Evolutionary conservation across 2,113 vertebrate species (phyloP), one percentile per base, ranked within the genome.

Genomic region (Colinus virginianus): DNA sequence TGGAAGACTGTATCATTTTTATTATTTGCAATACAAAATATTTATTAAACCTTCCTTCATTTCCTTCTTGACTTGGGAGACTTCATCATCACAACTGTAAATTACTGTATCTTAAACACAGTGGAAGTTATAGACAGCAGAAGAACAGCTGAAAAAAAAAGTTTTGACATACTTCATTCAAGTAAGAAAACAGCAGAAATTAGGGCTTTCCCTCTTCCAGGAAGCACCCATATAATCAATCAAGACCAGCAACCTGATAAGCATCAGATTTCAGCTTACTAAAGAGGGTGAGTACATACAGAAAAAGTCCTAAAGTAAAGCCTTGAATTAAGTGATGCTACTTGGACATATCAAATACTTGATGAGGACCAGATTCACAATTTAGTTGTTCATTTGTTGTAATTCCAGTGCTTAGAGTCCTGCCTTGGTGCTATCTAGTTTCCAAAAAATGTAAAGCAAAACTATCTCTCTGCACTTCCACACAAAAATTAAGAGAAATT

Each of bases 311-410:
- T 66, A 6, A 36, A 10, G 9, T 61, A 48, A 48, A 78, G 13
- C 9, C 23, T 0, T 46, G 22, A 76, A 51, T n/a, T 0, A 1
- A 28, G 4, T 7, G 75, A 3, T 62, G 36, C 5, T 77, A 8
- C 36, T 20, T 36, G 40, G 48, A 40, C 16, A 13, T 16, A 11
- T 14, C 68, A 69, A 36, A 28, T 30, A 8, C 23, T 64, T 83
- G 26, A 7, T 25, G 62, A 21, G 3, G 19, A 74, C 5, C 23
- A 49, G 11, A 22, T 8, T 36, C 42, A 58, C 10, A 45, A 58
- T 77, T 83, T 48, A 66, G 23, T 68, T 72, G 36, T 36, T 8
- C 18, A 62, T 10, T 10, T 66, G 25, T 48, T 69, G 11, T 18
- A 45, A 32, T 40, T 79, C 20, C 16, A 76, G 55, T 26, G 2